Conservation (phyloP, 2,797 vertebrate genomes). For the Spheniscus humboldti region DNA sequence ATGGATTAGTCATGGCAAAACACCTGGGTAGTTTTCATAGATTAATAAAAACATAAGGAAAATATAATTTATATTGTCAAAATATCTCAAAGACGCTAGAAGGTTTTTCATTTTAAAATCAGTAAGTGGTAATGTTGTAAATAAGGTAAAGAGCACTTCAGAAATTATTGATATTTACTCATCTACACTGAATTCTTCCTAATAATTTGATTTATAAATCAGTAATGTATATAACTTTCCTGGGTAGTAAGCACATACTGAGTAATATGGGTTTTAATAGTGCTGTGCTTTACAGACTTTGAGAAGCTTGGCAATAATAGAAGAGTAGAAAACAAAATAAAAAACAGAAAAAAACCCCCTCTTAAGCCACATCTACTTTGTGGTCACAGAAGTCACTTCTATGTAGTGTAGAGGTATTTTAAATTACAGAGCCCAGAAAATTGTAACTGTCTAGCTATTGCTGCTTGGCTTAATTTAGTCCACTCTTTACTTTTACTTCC, state of each 20-base stretch:
- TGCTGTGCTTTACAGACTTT: not conserved
- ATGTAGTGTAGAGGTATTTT: not conserved
- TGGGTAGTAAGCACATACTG: not conserved
- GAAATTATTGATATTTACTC: not conserved
- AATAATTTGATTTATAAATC: not conserved
- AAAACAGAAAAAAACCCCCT: not conserved
- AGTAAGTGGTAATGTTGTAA: not conserved
- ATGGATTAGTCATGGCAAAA: not conserved
- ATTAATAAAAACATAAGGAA: not conserved
- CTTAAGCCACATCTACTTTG: not conserved
- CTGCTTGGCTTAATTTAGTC: not conserved
- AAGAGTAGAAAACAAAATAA: not conserved
- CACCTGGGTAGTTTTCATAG: not conserved
- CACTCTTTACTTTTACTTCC: not conserved
- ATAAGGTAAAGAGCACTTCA: not conserved
- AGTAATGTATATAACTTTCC: not conserved
- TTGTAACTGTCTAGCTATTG: not conserved
- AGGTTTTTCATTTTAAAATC: not conserved
- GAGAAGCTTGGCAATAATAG: not conserved
- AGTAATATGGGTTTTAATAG: not conserved
- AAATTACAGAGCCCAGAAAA: not conserved
- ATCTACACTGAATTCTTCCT: not conserved
- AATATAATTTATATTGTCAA: not conserved
- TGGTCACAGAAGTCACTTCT: not conserved
- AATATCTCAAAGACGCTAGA: not conserved